Conservation (phyloP, 2,113 vertebrate species). For the Gavialis gangeticus region DNA sequence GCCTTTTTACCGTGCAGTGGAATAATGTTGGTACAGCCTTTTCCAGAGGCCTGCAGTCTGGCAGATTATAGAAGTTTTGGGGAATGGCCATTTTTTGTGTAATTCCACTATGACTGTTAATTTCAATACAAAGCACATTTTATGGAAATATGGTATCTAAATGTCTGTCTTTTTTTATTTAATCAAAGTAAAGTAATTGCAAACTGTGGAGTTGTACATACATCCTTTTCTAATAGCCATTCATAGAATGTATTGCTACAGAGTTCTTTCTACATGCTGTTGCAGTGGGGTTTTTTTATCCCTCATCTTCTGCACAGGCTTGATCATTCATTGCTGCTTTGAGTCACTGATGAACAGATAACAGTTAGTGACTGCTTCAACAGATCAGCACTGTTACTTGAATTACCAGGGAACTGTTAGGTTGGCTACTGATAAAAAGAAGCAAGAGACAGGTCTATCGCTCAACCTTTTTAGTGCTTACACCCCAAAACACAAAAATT, state of each 20-base stretch:
- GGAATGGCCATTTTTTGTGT: slow-evolving; percentile 56
- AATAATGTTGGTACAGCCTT: slow-evolving; percentile 6
- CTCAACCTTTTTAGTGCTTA: no score
- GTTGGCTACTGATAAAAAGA: no score
- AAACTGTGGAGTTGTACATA: not conserved
- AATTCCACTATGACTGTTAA: slow-evolving; percentile 57
- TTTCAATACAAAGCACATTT: slow-evolving; percentile 61
- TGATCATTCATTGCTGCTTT: slow-evolving; percentile 46
- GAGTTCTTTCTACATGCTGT: slow-evolving; percentile 3
- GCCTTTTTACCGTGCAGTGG: not conserved
- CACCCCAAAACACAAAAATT: no score
- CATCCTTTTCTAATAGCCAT: not conserved
- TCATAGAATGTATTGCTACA: not conserved
- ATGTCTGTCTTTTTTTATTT: slow-evolving; percentile 66
- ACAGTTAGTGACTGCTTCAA: slow-evolving; percentile 26
- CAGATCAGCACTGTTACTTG: not conserved
- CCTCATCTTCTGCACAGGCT: slow-evolving; percentile 1
- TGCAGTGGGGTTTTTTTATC: slow-evolving; percentile 10
- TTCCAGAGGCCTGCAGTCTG: slow-evolving; percentile 53
- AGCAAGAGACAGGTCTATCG: no score
- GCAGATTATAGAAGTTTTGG: slow-evolving; percentile 31
- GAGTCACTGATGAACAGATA: slow-evolving; percentile 54
- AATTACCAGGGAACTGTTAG: no score
- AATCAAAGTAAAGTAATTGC: slow-evolving; percentile 73
- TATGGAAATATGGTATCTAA: slow-evolving; percentile 57